phyloP scores from a whole-genome alignment of 2,888 invertebrate genomes.

The Ernsta delagoae region DNA sequence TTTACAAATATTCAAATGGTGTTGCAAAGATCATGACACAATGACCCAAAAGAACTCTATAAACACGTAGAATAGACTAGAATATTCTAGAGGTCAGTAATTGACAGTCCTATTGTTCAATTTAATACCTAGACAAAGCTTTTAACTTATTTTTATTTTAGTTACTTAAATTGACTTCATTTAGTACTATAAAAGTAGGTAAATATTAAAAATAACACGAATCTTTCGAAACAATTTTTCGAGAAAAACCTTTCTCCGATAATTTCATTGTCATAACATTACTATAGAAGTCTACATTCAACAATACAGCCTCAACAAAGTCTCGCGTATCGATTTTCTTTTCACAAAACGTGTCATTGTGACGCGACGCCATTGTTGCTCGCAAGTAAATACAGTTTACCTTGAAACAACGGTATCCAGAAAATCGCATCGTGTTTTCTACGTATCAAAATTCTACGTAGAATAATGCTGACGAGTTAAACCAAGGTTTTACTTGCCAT shows the following conservation, averaged over 20 bases:
- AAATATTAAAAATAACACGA: too few species aligned
- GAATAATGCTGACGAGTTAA: neutral
- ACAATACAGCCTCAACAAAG: neutral
- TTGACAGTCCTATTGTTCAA: too few species aligned
- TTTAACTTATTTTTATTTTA: too few species aligned
- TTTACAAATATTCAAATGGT: too few species aligned
- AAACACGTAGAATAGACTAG: too few species aligned
- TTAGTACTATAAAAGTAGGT: too few species aligned
- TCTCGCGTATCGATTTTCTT: conserved; percentile 16
- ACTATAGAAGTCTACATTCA: neutral
- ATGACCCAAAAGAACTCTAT: too few species aligned
- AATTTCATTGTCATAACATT: neutral
- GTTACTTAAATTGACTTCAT: too few species aligned
- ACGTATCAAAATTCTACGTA: conserved; percentile 7
- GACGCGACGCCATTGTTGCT: conserved; percentile 4
- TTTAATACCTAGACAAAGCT: too few species aligned
- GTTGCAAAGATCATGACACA: too few species aligned
- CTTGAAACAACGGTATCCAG: conserved; percentile 14
- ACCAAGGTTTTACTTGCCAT: conserved; percentile 21
- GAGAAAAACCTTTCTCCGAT: neutral
- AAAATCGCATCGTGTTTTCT: conserved; percentile 25
- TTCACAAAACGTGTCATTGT: conserved; percentile 17
- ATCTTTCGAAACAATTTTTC: too few species aligned
- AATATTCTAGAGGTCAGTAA: too few species aligned
- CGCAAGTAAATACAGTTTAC: conserved; percentile 15